phyloP scores from a whole-genome alignment of 2,888 invertebrate genomes.

The Melinaea marsaeus region DNA sequence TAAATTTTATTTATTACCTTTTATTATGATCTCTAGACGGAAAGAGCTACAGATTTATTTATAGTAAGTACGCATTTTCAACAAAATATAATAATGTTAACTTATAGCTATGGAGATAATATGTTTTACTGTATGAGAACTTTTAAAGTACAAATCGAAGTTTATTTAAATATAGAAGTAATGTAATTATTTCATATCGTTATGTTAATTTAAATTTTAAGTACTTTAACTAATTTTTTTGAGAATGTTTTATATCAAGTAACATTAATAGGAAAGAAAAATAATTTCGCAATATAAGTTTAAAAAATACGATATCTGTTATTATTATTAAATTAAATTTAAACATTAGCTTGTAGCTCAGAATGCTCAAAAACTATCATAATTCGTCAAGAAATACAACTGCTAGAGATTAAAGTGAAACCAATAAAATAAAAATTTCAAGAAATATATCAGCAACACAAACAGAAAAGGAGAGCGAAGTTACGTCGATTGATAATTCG shows the following conservation, averaged over 20 bases:
- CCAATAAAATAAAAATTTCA: constrained; percentile 82
- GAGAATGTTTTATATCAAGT: too few species aligned
- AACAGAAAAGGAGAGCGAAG: constrained; percentile 81
- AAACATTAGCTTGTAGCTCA: constrained; percentile 76
- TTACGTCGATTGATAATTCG: constrained; percentile 76
- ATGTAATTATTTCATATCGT: too few species aligned
- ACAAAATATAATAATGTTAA: not conserved
- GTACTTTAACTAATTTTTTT: too few species aligned
- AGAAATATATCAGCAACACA: constrained; percentile 81
- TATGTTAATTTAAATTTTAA: too few species aligned
- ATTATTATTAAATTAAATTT: constrained; percentile 28
- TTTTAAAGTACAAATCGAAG: too few species aligned
- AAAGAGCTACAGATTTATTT: constrained; percentile 53
- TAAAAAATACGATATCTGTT: not conserved
- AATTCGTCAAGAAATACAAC: constrained; percentile 70
- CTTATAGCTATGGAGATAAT: too few species aligned
- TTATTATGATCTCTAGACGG: constrained; percentile 41
- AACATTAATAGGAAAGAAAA: too few species aligned
- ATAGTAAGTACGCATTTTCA: too few species aligned
- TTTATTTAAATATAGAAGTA: too few species aligned
- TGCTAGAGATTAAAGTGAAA: constrained; percentile 75
- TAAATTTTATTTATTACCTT: not conserved
- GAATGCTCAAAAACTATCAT: constrained; percentile 61
- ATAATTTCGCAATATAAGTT: too few species aligned
- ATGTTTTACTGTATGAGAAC: too few species aligned